Base-by-base conservation (phyloP, 1,140 invertebrate species). In the Drosophila ficusphila region DNA sequence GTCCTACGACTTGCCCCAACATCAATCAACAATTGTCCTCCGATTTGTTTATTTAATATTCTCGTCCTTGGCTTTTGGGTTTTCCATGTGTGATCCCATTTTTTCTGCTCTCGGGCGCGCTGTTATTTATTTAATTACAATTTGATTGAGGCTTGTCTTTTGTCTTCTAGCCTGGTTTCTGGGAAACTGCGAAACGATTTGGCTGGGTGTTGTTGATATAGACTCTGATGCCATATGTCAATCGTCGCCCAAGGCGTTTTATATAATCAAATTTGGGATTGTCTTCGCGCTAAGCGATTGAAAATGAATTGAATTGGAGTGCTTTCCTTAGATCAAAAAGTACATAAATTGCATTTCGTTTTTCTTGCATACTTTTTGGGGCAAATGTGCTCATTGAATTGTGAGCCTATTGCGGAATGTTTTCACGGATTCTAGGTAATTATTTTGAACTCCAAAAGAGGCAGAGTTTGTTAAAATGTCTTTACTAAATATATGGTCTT, bases 1-100 rank as follows among this genome's bases (percentile, higher is more conserved):
- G 1, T 8, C 25, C 60, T 47, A 47, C 39, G 39, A 33, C 42
- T 25, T 33, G 46, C 42, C 23, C 27, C 72, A 49, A 29, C 53
- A 76, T 82, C 78, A 61, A 76, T 67, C 78, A 71, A 46, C 41
- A 46, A 68, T 60, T 56, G 64, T 76, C 61, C 39, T 68, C 44
- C 51, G 71, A 76, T 81, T 85, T 85, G 79, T 85, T 85, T 85
- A 57, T 81, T 79, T 72, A 81, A 81, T 76, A 73, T 86, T 68
- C 62, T 54, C 44, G 36, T 46, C 31, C 68, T 21, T 54, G 41
- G 47, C 54, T 72, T 57, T 70, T 70, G 39, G 61, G 44, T 38
- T 52, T 52, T 12, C 34, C 18, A 38, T 29, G 21, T 33, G 51
- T 52, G 41, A 51, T 49, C 19, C 19, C 38, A 31, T 51, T 49